A percentile compares a stretch with the other conserved stretches of the same genome.
Conservation (phyloP, 2,113 vertebrate species). For the Peromyscus maniculatus region DNA sequence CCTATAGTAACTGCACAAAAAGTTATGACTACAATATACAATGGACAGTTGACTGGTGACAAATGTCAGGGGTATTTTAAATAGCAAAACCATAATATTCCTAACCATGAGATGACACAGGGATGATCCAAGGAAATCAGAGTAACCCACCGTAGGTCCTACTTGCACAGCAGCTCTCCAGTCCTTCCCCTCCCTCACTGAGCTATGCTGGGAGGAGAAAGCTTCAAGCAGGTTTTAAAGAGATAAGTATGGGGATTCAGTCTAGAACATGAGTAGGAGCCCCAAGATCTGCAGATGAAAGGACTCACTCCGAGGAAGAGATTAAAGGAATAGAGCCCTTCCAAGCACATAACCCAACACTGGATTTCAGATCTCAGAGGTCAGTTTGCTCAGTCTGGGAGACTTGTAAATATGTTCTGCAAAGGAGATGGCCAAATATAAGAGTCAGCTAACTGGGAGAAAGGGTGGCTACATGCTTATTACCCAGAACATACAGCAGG, state of each 20-base stretch:
- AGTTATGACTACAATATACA: not conserved
- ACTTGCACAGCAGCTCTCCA: not conserved
- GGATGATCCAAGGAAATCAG: not conserved
- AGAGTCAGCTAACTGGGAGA: not conserved
- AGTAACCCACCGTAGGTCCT: not conserved
- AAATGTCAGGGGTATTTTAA: conserved; percentile 32
- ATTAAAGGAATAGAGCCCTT: not conserved
- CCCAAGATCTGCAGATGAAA: not conserved
- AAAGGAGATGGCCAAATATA: not conserved
- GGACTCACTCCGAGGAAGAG: not conserved
- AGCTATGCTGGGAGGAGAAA: not conserved
- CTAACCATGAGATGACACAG: not conserved
- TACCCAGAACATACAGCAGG: not conserved
- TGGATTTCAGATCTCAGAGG: not conserved
- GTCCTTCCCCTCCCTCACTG: not conserved
- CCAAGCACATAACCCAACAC: not conserved
- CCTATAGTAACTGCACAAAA: conserved; percentile 34
- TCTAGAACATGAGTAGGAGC: not conserved
- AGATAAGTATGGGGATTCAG: not conserved
- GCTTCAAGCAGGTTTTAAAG: not conserved
- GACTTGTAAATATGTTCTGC: not conserved
- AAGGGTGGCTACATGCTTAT: not conserved
- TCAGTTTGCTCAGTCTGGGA: not conserved
- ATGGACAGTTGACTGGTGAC: not conserved
- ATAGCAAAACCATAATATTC: not conserved